Conservation (phyloP, 2,888 invertebrate species). For the Melitaea athalia region DNA sequence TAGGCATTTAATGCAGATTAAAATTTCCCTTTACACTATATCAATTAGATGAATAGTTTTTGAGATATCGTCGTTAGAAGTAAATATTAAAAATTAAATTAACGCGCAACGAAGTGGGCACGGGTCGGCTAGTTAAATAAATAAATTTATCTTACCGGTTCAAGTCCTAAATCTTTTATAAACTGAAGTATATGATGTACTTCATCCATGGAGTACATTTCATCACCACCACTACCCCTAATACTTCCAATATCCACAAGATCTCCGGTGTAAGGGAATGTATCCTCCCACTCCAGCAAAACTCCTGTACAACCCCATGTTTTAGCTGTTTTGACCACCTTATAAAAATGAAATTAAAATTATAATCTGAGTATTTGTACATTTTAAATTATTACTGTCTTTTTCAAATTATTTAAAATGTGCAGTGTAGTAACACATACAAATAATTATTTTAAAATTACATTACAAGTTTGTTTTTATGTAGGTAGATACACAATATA, state of each 20-base stretch:
- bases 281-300: slow-evolving; percentile 94
- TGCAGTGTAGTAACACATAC: no score
- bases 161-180: slow-evolving; percentile 85
- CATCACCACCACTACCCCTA: slow-evolving; percentile 82
- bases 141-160: slow-evolving; percentile 80
- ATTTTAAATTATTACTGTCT: neutral
- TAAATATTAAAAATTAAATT: no score
- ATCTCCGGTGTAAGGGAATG: slow-evolving; percentile 89
- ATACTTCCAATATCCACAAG: slow-evolving; percentile 83
- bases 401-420: neutral
- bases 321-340: slow-evolving; percentile 59
- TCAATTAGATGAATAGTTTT: no score
- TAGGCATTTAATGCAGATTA: no score
- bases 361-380: no score
- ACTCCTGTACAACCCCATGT: slow-evolving; percentile 91
- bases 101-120: no score
- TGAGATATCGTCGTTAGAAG: no score
- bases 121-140: no score
- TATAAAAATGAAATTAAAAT: slow-evolving; percentile 22
- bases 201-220: slow-evolving; percentile 76
- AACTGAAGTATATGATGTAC: slow-evolving; percentile 85
- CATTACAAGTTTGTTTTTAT: no score
- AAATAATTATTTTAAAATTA: no score
- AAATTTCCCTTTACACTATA: no score
- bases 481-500: no score